Percentiles rank a stretch among this genome's conserved stretches.
These are phyloP conservation scores for Liopterus haemorrhoidalis DNA, from an alignment of 2,888 invertebrate genomes.

Conservation along the genomic window DNA sequence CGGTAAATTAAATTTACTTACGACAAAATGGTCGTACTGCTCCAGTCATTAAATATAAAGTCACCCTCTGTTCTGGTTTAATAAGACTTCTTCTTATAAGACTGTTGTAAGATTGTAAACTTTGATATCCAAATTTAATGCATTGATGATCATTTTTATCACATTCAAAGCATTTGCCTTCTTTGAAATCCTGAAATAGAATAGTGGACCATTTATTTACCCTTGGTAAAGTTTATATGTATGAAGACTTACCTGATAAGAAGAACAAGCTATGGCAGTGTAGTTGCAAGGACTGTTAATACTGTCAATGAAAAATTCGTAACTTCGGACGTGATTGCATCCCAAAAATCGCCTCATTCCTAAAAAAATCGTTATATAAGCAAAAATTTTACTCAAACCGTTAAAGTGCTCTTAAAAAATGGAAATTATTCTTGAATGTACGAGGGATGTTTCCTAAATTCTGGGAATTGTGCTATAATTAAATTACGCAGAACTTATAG, in stretches of 20 bases:
- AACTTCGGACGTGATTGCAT: constrained; percentile 83
- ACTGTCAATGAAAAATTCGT: constrained; percentile 78
- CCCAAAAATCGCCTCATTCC: constrained; percentile 66
- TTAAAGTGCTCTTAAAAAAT: too few species aligned
- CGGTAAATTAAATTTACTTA: constrained; percentile 47
- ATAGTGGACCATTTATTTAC: constrained; percentile 10
- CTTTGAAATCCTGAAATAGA: constrained; percentile 55
- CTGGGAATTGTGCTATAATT: too few species aligned
- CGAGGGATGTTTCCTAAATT: too few species aligned
- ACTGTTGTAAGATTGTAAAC: constrained; percentile 51
- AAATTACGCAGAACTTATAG: too few species aligned
- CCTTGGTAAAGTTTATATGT: constrained; percentile 2
- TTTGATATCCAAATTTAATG: constrained; percentile 63
- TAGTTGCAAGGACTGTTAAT: constrained; percentile 73
- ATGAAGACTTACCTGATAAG: constrained; percentile 57
- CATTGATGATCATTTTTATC: constrained; percentile 59
- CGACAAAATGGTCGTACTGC: constrained; percentile 68
- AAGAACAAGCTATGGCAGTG: constrained; percentile 69
- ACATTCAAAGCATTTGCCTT: constrained; percentile 66
- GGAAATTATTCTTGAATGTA: too few species aligned
- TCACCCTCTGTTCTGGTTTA: constrained; percentile 49
- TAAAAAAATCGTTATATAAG: too few species aligned
- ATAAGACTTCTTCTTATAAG: constrained; percentile 47
- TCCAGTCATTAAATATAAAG: constrained; percentile 69
- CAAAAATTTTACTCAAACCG: too few species aligned